Conservation (phyloP, 2,888 invertebrate genomes). For the Drosophila borborema region DNA sequence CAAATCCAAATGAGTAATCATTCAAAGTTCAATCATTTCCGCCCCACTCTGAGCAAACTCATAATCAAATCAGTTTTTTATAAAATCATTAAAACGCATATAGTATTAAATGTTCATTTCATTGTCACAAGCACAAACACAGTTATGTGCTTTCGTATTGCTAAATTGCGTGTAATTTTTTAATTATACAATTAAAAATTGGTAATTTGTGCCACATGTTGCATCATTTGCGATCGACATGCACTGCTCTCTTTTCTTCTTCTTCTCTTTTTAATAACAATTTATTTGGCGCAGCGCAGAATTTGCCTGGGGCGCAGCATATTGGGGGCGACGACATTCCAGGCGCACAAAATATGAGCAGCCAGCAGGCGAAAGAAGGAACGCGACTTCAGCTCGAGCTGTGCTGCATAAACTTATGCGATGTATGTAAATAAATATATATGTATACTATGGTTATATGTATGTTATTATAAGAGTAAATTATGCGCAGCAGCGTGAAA, state of each 20-base stretch:
- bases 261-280: conserved; percentile 16
- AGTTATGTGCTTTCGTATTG: not conserved
- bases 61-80: not conserved
- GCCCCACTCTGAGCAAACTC: not conserved
- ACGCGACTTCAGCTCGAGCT: conserved; percentile 45
- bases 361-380: conserved; percentile 23
- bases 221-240: conserved; percentile 29
- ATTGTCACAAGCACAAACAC: not conserved
- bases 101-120: not conserved
- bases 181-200: conserved; percentile 49
- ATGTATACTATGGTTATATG: not conserved
- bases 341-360: conserved; percentile 60
- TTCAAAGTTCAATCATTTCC: not conserved
- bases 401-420: conserved; percentile 65
- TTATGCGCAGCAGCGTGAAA: conserved; percentile 70
- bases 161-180: conserved; percentile 45
- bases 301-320: conserved; percentile 52
- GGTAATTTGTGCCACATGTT: conserved; percentile 50
- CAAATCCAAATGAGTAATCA: not conserved
- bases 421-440: conserved; percentile 6
- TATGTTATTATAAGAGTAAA: conserved; percentile 26
- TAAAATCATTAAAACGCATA: not conserved
- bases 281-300: conserved; percentile 22
- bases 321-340: conserved; percentile 67
- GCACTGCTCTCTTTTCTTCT: conserved; percentile 2